Evolutionary conservation across 2,797 vertebrate genomes (phyloP).

Genomic region (Scolopax rusticola): DNA sequence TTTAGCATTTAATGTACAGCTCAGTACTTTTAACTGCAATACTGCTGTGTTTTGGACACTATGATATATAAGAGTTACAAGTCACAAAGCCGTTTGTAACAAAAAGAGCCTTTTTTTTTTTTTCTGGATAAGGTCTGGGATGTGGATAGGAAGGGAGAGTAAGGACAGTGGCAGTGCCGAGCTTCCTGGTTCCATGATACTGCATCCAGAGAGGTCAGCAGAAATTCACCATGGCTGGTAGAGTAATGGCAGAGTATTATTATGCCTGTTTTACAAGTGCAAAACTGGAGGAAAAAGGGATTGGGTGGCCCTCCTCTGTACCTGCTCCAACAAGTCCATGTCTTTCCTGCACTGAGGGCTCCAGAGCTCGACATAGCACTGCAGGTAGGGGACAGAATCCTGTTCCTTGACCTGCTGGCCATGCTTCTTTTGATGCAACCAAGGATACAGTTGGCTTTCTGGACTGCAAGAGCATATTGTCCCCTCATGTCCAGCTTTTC

Average conservation of each 20-base stretch:
- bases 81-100: background rate
- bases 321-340: too few species aligned
- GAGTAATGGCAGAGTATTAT: rapidly evolving
- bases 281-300: background rate
- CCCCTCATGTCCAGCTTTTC: too few species aligned
- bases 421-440: too few species aligned
- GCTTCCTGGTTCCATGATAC: background rate
- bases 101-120: background rate
- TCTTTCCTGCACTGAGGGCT: too few species aligned
- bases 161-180: background rate
- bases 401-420: too few species aligned
- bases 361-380: too few species aligned
- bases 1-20: background rate
- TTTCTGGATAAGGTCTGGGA: background rate
- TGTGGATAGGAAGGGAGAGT: background rate
- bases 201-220: background rate
- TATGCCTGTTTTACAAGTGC: background rate
- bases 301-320: too few species aligned
- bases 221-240: background rate
- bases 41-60: background rate
- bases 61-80: background rate
- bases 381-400: too few species aligned
- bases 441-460: too few species aligned
- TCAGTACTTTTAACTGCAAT: background rate
- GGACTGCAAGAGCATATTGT: too few species aligned